These are phyloP conservation scores for Cheilosia soror DNA, from an alignment of 2,888 invertebrate genomes.

Conservation along the genomic window DNA sequence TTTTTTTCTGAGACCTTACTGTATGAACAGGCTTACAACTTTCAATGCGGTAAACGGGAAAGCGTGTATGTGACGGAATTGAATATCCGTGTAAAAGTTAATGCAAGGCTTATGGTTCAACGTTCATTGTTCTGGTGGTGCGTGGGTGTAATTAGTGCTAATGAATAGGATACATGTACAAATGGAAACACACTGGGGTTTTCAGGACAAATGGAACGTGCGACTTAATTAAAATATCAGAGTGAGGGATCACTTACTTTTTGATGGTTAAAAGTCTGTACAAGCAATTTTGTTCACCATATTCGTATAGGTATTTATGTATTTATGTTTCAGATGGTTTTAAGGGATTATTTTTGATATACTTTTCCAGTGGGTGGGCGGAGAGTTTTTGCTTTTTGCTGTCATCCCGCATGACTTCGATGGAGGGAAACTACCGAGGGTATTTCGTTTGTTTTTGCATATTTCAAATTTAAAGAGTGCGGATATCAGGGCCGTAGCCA, in stretches of 20 bases:
- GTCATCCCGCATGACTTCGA: no score
- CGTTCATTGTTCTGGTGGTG: neutral
- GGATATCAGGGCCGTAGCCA: no score
- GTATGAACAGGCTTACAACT: neutral
- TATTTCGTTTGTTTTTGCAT: no score
- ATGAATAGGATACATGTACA: neutral
- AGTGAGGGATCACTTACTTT: neutral
- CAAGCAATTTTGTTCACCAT: no score
- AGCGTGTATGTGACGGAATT: constrained; percentile 1
- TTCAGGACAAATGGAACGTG: neutral
- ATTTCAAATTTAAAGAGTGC: no score
- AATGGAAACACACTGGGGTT: neutral
- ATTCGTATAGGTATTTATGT: no score
- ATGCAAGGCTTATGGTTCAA: neutral
- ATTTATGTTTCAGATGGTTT: no score
- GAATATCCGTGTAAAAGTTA: constrained; percentile 6
- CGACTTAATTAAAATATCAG: constrained; percentile 26
- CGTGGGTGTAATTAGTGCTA: constrained; percentile 5
- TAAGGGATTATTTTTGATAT: no score
- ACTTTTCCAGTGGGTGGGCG: no score
- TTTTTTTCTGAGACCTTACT: neutral
- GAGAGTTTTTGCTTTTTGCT: no score
- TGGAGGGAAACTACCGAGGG: no score
- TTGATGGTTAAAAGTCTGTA: neutral
- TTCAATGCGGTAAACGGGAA: neutral